Evolutionary conservation across 2,113 vertebrate species (phyloP), one percentile per base, ranked within the genome.

Genomic region (Crotalus horridus): DNA sequence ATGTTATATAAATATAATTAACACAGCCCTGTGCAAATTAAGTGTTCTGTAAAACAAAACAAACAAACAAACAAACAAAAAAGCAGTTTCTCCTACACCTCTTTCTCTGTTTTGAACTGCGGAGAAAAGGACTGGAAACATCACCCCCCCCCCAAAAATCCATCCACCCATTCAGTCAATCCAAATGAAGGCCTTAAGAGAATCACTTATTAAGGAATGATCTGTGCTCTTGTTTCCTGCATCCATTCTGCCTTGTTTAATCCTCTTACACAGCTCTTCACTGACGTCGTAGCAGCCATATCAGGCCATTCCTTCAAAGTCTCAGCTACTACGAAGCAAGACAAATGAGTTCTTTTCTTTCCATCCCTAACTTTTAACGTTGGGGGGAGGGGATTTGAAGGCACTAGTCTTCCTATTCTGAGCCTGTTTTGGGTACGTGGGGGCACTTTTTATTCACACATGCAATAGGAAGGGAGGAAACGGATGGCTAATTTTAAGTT

Each of bases 241-340:
- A 90, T 92, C 95, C 96, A 94, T 81, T 69, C 85, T 91, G 13
- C 91, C 91, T 90, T 91, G 10, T 92, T 92, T 93, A 87, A 95
- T 90, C 89, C 85, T 94, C 89, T 94, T 93, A 88, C 33, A 69
- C 7, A 1, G 54, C 9, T 95, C 59, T 93, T 46, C 8, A 53
- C 17, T 61, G 69, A 85, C 85, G 55, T 61, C 81, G 5, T 55
- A 85, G 6, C 33, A 54, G 74, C 24, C 59, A 33, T 95, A 56
- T 64, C 93, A 0, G 90, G 33, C 17, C 88, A 39, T 0, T 53
- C 13, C 20, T 74, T 33, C 33, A 94, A 69, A 95, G 90, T 26
- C 91, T 61, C 29, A 74, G 0, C 1, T 51, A 58, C 20, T 9
- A 33, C 90, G 3, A 23, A 58, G 11, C 12, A n/a, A n/a, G 29